These are phyloP conservation scores for Lordiphosa clarofinis DNA, from an alignment of 1,140 invertebrate species.

Conservation along the genomic window DNA sequence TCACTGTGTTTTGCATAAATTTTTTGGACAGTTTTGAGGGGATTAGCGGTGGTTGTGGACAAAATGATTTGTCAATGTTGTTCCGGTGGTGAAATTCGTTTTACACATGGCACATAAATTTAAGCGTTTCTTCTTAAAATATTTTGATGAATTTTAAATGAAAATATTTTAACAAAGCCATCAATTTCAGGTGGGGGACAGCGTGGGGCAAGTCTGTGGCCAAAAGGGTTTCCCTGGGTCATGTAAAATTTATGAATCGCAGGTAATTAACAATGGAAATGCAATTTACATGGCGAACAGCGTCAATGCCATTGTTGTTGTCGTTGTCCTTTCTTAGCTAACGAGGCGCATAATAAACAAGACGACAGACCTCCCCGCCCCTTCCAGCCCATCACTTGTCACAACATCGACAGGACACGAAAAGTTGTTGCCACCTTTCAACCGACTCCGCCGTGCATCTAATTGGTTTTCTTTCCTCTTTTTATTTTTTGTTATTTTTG, in stretches of 20 bases:
- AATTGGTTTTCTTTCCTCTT: constrained; percentile 64
- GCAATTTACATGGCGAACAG: constrained; percentile 61
- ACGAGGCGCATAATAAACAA: constrained; percentile 63
- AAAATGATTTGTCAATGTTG: constrained; percentile 10
- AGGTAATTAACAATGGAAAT: constrained; percentile 76
- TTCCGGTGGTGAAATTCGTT: too few relatives aligned
- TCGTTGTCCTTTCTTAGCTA: constrained; percentile 36
- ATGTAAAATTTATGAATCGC: constrained; percentile 66
- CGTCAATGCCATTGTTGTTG: constrained; percentile 41
- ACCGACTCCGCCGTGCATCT: constrained; percentile 40
- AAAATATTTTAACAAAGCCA: neutral
- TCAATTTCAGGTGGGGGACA: neutral
- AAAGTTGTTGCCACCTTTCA: constrained; percentile 53
- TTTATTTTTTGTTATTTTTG: constrained; percentile 21
- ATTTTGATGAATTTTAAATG: neutral
- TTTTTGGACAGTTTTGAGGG: constrained; percentile 17
- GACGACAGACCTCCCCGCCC: neutral
- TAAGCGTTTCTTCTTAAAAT: too few relatives aligned
- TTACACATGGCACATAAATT: too few relatives aligned
- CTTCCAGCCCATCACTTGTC: constrained; percentile 38
- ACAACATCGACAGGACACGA: constrained; percentile 70
- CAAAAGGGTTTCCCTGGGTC: constrained; percentile 15
- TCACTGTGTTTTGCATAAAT: constrained; percentile 46
- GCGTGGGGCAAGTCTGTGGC: constrained; percentile 9
- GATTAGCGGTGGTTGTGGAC: neutral